Evolutionary conservation across 1,140 invertebrate genomes (phyloP).

Genomic region (Drosophila bocki): DNA sequence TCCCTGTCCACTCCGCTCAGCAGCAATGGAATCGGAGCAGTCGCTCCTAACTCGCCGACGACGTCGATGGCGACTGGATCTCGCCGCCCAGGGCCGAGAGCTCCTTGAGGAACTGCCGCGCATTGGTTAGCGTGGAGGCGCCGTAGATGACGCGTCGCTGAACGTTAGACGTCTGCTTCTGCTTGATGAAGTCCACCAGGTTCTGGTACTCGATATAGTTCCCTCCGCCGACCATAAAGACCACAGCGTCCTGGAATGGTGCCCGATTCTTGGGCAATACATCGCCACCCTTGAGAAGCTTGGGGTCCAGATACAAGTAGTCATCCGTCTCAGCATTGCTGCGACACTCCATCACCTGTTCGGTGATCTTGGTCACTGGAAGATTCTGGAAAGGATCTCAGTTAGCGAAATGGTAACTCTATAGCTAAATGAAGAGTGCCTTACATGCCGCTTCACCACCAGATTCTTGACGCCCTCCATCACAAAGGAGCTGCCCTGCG

Average conservation of each 20-base stretch:
- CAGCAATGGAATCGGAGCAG: constrained; percentile 60
- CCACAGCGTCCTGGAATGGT: constrained; percentile 95
- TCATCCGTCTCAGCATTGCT: constrained; percentile 92
- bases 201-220: constrained; percentile 99
- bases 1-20: constrained; percentile 48
- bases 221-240: constrained; percentile 98
- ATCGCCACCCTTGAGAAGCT: constrained; percentile 92
- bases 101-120: constrained; percentile 96
- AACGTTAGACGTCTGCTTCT: constrained; percentile 90
- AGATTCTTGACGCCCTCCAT: constrained; percentile 99
- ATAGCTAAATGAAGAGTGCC: constrained; percentile 75
- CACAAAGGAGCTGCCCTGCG: constrained; percentile 98
- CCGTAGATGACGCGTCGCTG: constrained; percentile 96
- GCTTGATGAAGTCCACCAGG: constrained; percentile 97
- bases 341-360: constrained; percentile 95
- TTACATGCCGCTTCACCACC: constrained; percentile 98
- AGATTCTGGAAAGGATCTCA: constrained; percentile 89
- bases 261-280: constrained; percentile 88
- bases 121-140: constrained; percentile 96
- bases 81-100: constrained; percentile 91
- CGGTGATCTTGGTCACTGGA: constrained; percentile 96
- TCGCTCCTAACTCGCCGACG: constrained; percentile 77
- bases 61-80: constrained; percentile 85
- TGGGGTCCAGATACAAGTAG: constrained; percentile 96
- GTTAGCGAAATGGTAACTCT: not conserved